Evolutionary conservation across 2,888 invertebrate genomes (phyloP).

Genomic region (Rhimphoctona megacephalus): DNA sequence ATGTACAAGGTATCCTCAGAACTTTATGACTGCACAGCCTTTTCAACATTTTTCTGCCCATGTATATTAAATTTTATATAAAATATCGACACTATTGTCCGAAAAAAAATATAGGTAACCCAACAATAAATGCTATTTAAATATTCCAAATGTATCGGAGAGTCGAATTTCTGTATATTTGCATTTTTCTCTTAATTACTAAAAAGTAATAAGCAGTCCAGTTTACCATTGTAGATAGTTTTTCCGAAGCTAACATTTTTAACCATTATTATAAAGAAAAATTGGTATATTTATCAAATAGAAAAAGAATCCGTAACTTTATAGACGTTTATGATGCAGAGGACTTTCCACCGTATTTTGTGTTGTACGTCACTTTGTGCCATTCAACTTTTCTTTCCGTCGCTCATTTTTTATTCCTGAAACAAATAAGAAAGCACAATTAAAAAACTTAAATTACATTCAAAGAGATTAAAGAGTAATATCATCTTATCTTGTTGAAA

Average conservation of each 20-base stretch:
- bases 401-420: no score
- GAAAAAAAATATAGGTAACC: neutral
- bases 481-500: no score
- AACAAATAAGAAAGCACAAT: no score
- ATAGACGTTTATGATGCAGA: neutral
- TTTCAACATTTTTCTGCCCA: neutral
- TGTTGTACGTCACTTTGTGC: no score
- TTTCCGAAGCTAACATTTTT: neutral
- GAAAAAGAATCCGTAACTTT: neutral
- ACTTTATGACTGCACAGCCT: neutral
- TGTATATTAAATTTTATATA: neutral
- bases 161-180: neutral
- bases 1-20: neutral
- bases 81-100: neutral
- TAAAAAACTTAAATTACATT: no score
- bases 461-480: no score
- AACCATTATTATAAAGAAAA: neutral
- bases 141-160: neutral
- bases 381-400: no score
- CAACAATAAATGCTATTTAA: neutral
- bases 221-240: neutral
- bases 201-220: neutral
- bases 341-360: neutral
- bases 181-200: neutral
- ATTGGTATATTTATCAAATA: neutral